Evolutionary conservation across 2,888 invertebrate species (phyloP).

Genomic region (Flexamia atlantica): DNA sequence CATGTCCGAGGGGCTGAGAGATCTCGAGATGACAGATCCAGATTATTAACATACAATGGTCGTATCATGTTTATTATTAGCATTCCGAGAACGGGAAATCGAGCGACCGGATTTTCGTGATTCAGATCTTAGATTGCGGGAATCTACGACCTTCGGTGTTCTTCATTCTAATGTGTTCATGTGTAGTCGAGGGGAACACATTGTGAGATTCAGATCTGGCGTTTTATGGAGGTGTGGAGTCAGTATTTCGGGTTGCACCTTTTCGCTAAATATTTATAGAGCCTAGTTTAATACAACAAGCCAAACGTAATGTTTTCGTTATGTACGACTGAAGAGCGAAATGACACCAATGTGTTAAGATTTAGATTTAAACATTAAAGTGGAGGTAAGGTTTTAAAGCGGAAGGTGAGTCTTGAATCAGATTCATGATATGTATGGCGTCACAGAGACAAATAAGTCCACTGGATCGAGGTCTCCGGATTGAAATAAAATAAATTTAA

Average conservation of each 20-base stretch:
- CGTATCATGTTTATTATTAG: slow-evolving; percentile 58
- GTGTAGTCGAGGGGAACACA: slow-evolving; percentile 33
- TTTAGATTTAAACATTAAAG: too few species aligned
- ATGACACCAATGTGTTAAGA: too few species aligned
- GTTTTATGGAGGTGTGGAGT: slow-evolving; percentile 22
- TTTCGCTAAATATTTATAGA: too few species aligned
- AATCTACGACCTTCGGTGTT: slow-evolving; percentile 39
- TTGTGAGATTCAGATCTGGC: background rate
- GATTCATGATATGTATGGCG: too few species aligned
- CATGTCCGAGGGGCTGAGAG: slow-evolving; percentile 24
- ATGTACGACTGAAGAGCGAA: too few species aligned
- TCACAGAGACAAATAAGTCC: too few species aligned
- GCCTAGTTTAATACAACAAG: too few species aligned
- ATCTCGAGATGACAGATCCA: slow-evolving; percentile 56
- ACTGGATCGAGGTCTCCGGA: too few species aligned
- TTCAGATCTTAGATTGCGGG: slow-evolving; percentile 43
- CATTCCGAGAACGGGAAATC: slow-evolving; percentile 53
- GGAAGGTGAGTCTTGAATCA: too few species aligned
- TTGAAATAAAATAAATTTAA: too few species aligned
- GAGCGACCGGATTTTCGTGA: slow-evolving; percentile 54
- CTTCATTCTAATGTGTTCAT: slow-evolving; percentile 32
- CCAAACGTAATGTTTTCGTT: too few species aligned
- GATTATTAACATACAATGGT: slow-evolving; percentile 56
- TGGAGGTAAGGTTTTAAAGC: too few species aligned
- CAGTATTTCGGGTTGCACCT: background rate